Base-by-base conservation (phyloP, 2,888 invertebrate genomes). In the Tetramorium bicarinatum region DNA sequence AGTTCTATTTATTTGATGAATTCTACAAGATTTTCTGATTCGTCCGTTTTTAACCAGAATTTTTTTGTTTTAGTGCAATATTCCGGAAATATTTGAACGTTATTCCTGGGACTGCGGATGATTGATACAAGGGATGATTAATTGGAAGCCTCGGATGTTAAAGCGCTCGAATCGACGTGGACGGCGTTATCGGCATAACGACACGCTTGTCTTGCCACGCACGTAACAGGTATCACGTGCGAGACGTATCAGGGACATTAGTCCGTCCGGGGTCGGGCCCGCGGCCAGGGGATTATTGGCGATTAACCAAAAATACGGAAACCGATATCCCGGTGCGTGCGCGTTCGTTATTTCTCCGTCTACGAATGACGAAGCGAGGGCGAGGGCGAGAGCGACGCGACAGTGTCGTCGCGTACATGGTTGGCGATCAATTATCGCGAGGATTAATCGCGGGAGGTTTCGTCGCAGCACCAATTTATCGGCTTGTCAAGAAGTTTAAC, bases 301-400 rank as follows among this genome's bases (percentile, higher is more conserved):
- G 85, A 89, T 89, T 82, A 87, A 89, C 89, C 84, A 89, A 88
- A 88, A 89, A 87, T 89, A 87, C 80, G 75, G 83, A 62, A 72
- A 85, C 80, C 87, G 85, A 88, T 87, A 85, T 83, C 67, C 69
- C 64, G 83, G 64, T 9, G 56, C 44, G 38, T 49, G 18, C 29
- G 13, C 29, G 67, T 52, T 71, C 72, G 82, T 85, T 85, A 80
- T 47, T 67, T 82, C 52, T 41, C 29, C 49, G 61, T 49, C n/a
- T 25, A n/a, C 9, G 13, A 18, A 18, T 15, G 61, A 49, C 62
- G 29, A 34, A 34, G 29, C 29, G 29, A 34, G 29, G 29, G 4
- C 29, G 25, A 62, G 29, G 21, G 15, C 38, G 29, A 34, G 18
- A 56, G 15, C 49, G 64, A 56, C 69, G 66, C 18, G 62, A 44